These are phyloP conservation scores for Gephyroberyx darwinii DNA, from an alignment of 2,797 vertebrate genomes.

Conservation along the genomic window DNA sequence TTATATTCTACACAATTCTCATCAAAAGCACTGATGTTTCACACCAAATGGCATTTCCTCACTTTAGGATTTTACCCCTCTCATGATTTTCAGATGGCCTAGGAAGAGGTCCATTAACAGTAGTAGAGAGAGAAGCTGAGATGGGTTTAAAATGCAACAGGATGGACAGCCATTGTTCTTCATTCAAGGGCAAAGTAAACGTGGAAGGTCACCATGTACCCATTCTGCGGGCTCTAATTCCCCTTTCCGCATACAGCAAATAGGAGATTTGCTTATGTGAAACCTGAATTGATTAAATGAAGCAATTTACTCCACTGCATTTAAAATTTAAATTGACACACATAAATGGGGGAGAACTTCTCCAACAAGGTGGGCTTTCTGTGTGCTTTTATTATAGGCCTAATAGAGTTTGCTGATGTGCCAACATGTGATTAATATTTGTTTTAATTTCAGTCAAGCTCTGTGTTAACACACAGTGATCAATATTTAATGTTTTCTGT, in stretches of 20 bases:
- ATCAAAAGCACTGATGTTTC: slow-evolving; percentile 53
- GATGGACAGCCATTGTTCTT: slow-evolving; percentile 60
- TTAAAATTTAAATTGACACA: slow-evolving; percentile 70
- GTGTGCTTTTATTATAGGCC: slow-evolving; percentile 58
- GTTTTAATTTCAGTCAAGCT: slow-evolving; percentile 79
- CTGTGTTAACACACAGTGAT: slow-evolving; percentile 75
- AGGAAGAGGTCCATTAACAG: slow-evolving; percentile 73
- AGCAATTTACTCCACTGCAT: slow-evolving; percentile 46
- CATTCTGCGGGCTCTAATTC: slow-evolving; percentile 24
- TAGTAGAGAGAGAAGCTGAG: slow-evolving; percentile 56
- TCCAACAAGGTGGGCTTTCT: slow-evolving; percentile 47
- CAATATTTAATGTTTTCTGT: slow-evolving; percentile 81
- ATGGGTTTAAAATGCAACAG: slow-evolving; percentile 69
- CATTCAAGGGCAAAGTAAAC: slow-evolving; percentile 55
- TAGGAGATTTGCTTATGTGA: slow-evolving; percentile 36
- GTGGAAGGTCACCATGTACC: slow-evolving; percentile 63
- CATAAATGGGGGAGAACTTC: slow-evolving; percentile 60
- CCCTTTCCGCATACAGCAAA: slow-evolving; percentile 36
- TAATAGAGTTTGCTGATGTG: slow-evolving; percentile 73
- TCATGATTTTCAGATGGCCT: slow-evolving; percentile 62
- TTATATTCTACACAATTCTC: slow-evolving; percentile 42
- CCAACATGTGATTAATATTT: slow-evolving; percentile 80
- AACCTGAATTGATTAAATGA: slow-evolving; percentile 58
- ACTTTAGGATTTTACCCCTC: slow-evolving; percentile 57
- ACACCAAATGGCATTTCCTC: slow-evolving; percentile 56